These are phyloP conservation scores for Tympanuchus pallidicinctus DNA, from an alignment of 2,113 vertebrate species.

Conservation along the genomic window DNA sequence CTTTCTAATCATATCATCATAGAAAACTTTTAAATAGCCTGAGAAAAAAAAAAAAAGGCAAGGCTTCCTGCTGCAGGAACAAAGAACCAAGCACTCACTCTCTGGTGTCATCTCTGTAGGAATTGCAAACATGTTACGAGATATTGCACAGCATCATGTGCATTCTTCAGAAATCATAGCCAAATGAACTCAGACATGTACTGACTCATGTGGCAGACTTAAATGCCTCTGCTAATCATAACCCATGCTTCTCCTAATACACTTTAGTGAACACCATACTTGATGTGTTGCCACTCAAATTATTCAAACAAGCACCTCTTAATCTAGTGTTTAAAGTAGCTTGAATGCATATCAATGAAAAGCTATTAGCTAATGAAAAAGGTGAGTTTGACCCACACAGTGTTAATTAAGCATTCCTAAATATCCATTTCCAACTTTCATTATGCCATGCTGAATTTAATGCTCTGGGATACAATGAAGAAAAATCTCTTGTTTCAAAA, in stretches of 20 bases:
- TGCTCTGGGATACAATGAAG: not conserved
- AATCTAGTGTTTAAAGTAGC: not conserved
- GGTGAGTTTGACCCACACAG: not conserved
- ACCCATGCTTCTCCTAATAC: not conserved
- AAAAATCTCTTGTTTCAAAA: slow-evolving; percentile 36
- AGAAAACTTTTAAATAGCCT: not conserved
- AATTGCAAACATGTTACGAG: not conserved
- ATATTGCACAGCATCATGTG: not conserved
- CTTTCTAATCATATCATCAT: not conserved
- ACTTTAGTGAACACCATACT: not conserved
- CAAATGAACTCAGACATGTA: not conserved
- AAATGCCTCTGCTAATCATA: not conserved
- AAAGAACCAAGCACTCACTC: slow-evolving; percentile 20
- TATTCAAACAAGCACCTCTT: slow-evolving; percentile 8
- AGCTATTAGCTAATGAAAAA: slow-evolving; percentile 12
- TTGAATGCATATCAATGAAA: not conserved
- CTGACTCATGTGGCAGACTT: not conserved
- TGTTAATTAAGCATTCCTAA: slow-evolving; percentile 27
- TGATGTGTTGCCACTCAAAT: not conserved
- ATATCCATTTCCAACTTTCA: slow-evolving; percentile 12
- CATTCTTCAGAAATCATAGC: not conserved
- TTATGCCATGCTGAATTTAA: not conserved
- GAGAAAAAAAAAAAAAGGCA: not conserved
- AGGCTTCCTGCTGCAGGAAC: slow-evolving; percentile 16
- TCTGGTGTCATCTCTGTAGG: slow-evolving; percentile 11